phyloP scores from a whole-genome alignment of 2,797 vertebrate species.

The Podargus strigoides region DNA sequence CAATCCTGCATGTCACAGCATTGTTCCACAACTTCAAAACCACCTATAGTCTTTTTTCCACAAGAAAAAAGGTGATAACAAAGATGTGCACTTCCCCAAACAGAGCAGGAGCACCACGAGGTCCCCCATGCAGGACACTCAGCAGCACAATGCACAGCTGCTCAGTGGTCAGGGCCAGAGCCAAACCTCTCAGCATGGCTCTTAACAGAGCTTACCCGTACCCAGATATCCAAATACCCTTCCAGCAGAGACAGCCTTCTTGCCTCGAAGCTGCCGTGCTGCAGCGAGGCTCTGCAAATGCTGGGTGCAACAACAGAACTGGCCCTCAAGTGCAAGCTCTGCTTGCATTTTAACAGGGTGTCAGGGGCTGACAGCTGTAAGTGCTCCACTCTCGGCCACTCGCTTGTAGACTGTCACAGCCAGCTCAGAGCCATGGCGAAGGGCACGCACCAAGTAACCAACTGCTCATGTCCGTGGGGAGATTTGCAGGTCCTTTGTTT shows the following conservation, averaged over 20 bases:
- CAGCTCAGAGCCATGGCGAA: neutral
- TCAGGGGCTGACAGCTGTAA: neutral
- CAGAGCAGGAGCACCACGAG: neutral
- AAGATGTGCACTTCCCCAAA: neutral
- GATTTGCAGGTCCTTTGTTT: neutral
- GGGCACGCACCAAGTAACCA: neutral
- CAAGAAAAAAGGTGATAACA: neutral
- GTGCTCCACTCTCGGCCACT: accelerated
- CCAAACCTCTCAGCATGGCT: neutral
- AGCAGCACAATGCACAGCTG: neutral
- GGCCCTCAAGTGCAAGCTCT: accelerated
- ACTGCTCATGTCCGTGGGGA: neutral
- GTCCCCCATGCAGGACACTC: accelerated
- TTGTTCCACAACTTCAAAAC: neutral
- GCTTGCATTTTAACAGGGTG: neutral
- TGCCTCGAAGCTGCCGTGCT: neutral
- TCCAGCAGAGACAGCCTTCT: neutral
- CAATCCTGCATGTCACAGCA: neutral
- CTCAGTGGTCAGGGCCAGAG: neutral
- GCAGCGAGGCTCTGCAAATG: no score
- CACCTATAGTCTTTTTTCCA: neutral
- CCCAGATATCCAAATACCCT: neutral
- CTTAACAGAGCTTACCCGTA: neutral
- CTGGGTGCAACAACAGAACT: neutral
- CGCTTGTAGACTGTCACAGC: neutral